Evolutionary conservation across 2,888 invertebrate species (phyloP).

Genomic region (Diaprepes abbreviatus): DNA sequence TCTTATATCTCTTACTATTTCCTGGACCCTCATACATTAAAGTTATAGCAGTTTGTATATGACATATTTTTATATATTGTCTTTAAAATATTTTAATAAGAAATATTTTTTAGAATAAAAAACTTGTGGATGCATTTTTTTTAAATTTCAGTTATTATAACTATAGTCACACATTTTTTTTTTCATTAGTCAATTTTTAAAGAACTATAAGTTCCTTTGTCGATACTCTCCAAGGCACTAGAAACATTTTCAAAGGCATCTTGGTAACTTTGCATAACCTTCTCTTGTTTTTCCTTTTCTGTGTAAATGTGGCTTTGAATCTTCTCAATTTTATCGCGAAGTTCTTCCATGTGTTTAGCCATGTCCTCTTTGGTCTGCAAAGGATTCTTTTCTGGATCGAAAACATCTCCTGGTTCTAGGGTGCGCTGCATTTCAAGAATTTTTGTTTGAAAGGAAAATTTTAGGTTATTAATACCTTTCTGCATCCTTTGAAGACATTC

Average conservation of each 20-base stretch:
- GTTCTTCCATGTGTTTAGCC: constrained; percentile 60
- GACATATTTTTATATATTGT: no score
- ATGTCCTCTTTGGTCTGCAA: constrained; percentile 59
- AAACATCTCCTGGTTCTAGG: constrained; percentile 47
- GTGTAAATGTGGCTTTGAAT: constrained; percentile 51
- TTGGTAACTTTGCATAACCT: constrained; percentile 54
- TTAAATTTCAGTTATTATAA: neutral
- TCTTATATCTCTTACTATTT: no score
- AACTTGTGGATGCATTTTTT: no score
- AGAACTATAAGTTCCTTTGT: constrained; percentile 54
- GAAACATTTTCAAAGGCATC: constrained; percentile 57
- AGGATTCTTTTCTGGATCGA: constrained; percentile 37
- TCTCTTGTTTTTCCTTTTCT: constrained; percentile 53
- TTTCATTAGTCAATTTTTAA: constrained; percentile 17
- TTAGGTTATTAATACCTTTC: constrained; percentile 63
- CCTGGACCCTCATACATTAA: no score
- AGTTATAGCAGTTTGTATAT: no score
- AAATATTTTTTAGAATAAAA: no score
- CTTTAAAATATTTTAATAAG: no score
- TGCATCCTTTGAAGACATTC: constrained; percentile 61
- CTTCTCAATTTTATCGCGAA: constrained; percentile 57
- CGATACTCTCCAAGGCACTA: constrained; percentile 53
- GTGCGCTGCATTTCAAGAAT: constrained; percentile 54
- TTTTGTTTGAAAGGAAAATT: constrained; percentile 61
- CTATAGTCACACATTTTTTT: neutral